Conservation (phyloP, 2,797 vertebrate genomes). For the Pseudomugil gertrudae region DNA sequence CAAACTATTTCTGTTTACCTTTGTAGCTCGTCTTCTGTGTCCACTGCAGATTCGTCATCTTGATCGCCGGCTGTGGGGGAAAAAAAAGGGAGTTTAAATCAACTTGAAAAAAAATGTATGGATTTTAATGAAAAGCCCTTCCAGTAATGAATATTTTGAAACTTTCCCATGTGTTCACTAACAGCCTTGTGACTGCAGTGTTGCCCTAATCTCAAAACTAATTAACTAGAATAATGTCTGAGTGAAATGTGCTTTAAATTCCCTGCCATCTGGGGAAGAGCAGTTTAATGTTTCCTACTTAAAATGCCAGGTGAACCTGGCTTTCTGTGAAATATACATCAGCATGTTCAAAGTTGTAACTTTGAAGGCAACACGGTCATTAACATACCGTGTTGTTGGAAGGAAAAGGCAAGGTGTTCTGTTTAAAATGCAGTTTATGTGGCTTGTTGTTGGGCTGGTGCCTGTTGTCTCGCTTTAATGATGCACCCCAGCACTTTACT, state of each 20-base stretch:
- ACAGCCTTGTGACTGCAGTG: conserved; percentile 1
- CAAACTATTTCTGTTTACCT: conserved; percentile 75
- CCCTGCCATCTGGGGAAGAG: not conserved
- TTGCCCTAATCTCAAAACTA: conserved; percentile 11
- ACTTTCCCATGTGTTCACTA: not conserved
- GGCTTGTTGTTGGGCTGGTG: conserved; percentile 19
- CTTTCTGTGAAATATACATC: conserved; percentile 11
- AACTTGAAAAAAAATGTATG: not conserved
- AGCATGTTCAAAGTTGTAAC: conserved; percentile 6
- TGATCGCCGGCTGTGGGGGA: conserved; percentile 62
- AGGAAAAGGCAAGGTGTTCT: not conserved
- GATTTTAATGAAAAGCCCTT: not conserved
- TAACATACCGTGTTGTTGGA: not conserved
- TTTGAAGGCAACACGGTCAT: conserved; percentile 1
- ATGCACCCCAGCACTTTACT: conserved; percentile 46
- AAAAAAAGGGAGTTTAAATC: not conserved
- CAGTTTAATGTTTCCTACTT: conserved; percentile 1
- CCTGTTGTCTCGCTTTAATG: conserved; percentile 34
- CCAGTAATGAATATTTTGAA: not conserved
- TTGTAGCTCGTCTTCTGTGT: conserved; percentile 91
- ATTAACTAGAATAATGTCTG: conserved; percentile 11
- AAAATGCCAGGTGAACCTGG: conserved; percentile 7
- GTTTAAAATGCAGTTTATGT: conserved; percentile 38
- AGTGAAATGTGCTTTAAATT: conserved; percentile 1
- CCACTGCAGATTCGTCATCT: conserved; percentile 83